Evolutionary conservation across 92 coral and sea anemone species (phyloP).

Genomic region (Muricea muricata): DNA sequence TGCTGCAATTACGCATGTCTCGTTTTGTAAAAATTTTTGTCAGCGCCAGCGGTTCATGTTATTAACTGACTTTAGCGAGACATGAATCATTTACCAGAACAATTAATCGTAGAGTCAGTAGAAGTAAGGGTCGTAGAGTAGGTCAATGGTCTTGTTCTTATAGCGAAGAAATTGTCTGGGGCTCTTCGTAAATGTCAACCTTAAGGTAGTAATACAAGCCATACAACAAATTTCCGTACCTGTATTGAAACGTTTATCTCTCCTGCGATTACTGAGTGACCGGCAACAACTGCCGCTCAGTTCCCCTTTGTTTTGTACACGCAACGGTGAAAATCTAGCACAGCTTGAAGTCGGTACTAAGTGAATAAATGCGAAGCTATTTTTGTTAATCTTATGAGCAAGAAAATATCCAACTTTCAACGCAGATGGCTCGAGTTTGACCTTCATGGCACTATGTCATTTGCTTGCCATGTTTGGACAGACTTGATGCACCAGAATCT

Average conservation of each 20-base stretch:
- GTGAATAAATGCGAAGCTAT: not conserved
- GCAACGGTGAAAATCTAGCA: not conserved
- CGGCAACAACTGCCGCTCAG: not conserved
- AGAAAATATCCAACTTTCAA: not conserved
- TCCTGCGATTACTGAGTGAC: not conserved
- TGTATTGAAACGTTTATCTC: not conserved
- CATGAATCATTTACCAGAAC: too few species aligned
- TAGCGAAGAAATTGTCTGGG: too few species aligned
- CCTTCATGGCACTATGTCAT: not conserved
- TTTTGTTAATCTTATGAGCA: not conserved
- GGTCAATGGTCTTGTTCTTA: too few species aligned
- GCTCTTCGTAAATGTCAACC: too few species aligned
- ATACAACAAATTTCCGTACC: not conserved
- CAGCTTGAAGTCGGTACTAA: not conserved
- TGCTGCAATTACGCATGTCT: too few species aligned
- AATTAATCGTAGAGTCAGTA: too few species aligned
- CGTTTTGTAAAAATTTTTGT: too few species aligned
- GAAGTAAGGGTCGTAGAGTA: too few species aligned
- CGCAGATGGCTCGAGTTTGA: slow-evolving; percentile 22
- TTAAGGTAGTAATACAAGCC: too few species aligned
- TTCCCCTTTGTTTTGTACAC: not conserved
- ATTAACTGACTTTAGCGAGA: too few species aligned
- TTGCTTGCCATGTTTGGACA: slow-evolving; percentile 38
- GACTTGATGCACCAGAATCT: not conserved
- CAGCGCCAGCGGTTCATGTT: too few species aligned